phyloP scores from a whole-genome alignment of 2,113 vertebrate species.

The Myxocyprinus asiaticus region DNA sequence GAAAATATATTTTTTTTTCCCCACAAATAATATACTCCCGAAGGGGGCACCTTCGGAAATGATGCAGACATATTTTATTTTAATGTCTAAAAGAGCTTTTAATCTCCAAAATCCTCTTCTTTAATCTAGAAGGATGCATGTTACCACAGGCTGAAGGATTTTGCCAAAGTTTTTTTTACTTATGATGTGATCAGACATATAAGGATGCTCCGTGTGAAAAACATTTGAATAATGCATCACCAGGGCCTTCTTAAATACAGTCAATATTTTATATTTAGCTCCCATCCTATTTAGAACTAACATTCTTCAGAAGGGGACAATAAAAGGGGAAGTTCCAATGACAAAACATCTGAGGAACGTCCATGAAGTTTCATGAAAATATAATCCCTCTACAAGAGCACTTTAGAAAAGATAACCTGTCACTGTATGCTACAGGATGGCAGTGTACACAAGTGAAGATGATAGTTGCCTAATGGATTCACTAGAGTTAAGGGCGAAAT shows the following conservation, averaged over 20 bases:
- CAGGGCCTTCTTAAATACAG: constrained; percentile 14
- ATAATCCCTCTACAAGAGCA: constrained; percentile 1
- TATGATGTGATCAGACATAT: constrained; percentile 37
- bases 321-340: background rate
- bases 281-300: constrained; percentile 4
- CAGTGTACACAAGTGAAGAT: background rate
- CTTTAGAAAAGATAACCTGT: constrained; percentile 5
- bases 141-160: constrained; percentile 21
- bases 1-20: no score
- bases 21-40: background rate
- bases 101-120: constrained; percentile 25
- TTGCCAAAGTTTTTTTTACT: constrained; percentile 17
- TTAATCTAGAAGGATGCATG: constrained; percentile 27
- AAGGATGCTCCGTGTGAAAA: constrained; percentile 16
- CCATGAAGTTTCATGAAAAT: constrained; percentile 11
- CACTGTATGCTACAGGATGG: background rate
- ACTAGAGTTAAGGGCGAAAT: background rate
- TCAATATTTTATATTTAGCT: constrained; percentile 13
- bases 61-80: constrained; percentile 28
- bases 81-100: constrained; percentile 6
- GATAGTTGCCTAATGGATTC: constrained; percentile 32
- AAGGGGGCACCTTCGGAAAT: constrained; percentile 11
- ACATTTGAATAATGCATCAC: constrained; percentile 38
- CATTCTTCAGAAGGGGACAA: background rate
- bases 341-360: background rate